Conservation (phyloP, 1,140 invertebrate species). For the Heliconius congener region DNA sequence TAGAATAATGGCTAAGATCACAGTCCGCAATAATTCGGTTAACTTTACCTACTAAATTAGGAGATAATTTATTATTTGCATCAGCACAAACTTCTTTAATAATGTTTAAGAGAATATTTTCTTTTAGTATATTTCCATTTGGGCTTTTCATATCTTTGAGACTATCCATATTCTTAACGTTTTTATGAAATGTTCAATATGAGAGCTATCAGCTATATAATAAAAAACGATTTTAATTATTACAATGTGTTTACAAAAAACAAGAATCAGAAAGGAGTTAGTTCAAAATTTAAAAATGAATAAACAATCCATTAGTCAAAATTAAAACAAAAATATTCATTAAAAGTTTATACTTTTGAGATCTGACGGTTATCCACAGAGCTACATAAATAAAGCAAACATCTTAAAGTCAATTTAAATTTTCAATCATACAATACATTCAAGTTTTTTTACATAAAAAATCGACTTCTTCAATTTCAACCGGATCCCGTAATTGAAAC, state of each 20-base stretch:
- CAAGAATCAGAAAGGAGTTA: background rate
- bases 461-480: too few relatives aligned
- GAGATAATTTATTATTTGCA: constrained; percentile 51
- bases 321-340: background rate
- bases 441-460: too few relatives aligned
- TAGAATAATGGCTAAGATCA: constrained; percentile 63
- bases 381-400: too few relatives aligned
- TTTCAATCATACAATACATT: too few relatives aligned
- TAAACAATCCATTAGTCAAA: background rate
- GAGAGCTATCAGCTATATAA: too few relatives aligned
- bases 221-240: background rate
- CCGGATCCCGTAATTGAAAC: too few relatives aligned
- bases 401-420: too few relatives aligned
- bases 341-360: background rate
- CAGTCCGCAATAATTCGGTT: constrained; percentile 71
- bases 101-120: constrained; percentile 65
- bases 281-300: background rate
- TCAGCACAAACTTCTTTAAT: constrained; percentile 64
- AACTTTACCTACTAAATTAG: constrained; percentile 64
- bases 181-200: background rate
- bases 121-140: constrained; percentile 37
- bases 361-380: background rate
- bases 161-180: constrained; percentile 51
- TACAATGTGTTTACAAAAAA: background rate
- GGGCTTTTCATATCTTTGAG: constrained; percentile 37